Conservation (phyloP, 2,797 vertebrate genomes). For the Malacoraja senta region DNA sequence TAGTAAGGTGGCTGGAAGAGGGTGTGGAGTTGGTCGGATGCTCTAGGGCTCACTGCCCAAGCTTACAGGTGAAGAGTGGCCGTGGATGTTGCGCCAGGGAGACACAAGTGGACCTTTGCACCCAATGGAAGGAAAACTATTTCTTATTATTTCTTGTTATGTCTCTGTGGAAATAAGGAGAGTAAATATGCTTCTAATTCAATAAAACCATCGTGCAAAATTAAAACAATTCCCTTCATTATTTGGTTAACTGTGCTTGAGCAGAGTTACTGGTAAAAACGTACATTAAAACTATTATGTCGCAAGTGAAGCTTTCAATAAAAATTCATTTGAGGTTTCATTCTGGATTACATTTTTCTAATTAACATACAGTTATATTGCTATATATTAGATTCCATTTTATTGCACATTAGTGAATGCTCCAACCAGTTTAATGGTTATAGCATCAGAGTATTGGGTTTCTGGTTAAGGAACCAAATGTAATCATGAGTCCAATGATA, state of each 20-base stretch:
- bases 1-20: not conserved
- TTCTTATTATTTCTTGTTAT: not conserved
- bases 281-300: not conserved
- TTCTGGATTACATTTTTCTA: not conserved
- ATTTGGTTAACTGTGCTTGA: not conserved
- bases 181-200: not conserved
- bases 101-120: not conserved
- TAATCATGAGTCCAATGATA: not conserved
- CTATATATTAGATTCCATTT: not conserved
- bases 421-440: not conserved
- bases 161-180: not conserved
- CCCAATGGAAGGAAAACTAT: not conserved
- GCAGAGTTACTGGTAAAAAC: not conserved
- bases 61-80: not conserved
- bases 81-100: not conserved
- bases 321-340: conserved; percentile 1
- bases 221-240: not conserved
- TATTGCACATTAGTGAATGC: not conserved
- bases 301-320: not conserved
- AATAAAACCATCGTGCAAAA: not conserved
- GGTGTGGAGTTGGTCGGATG: not conserved
- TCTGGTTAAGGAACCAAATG: not conserved
- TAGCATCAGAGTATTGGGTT: conserved; percentile 4
- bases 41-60: not conserved
- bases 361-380: not conserved